Evolutionary conservation across 1,140 invertebrate genomes (phyloP).

Genomic region (Neotoxoptera formosana): DNA sequence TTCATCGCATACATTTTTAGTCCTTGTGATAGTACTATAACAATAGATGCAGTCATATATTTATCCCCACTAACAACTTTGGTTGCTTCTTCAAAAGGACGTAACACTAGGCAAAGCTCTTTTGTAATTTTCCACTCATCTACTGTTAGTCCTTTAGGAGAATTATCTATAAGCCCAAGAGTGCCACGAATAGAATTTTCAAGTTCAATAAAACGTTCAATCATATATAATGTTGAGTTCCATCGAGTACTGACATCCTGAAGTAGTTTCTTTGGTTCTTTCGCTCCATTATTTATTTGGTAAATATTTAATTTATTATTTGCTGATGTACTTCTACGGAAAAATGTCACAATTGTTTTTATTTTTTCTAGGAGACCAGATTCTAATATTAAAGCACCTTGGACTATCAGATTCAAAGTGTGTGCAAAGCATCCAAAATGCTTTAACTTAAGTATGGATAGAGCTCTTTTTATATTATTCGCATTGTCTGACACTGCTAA

Average conservation of each 20-base stretch:
- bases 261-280: conserved; percentile 9
- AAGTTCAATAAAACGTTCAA: not conserved
- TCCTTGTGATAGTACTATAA: not conserved
- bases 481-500: conserved; percentile 21
- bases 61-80: conserved; percentile 15
- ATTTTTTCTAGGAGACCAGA: not conserved
- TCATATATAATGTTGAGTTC: not conserved
- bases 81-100: conserved; percentile 17
- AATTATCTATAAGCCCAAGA: not conserved
- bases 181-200: conserved; percentile 21
- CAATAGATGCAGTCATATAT: conserved; percentile 36
- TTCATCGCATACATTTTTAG: not conserved
- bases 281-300: not conserved
- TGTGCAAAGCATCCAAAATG: conserved; percentile 28
- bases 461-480: not conserved
- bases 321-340: not conserved
- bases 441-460: not conserved
- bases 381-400: not conserved
- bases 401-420: conserved; percentile 3
- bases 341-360: conserved; percentile 11
- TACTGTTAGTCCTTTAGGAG: not conserved
- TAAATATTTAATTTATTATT: not conserved
- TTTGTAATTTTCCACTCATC: not conserved
- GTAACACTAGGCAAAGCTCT: not conserved
- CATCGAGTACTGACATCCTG: conserved; percentile 3